phyloP scores from a whole-genome alignment of 2,797 vertebrate species.

The Chaetodon trifasciatus region DNA sequence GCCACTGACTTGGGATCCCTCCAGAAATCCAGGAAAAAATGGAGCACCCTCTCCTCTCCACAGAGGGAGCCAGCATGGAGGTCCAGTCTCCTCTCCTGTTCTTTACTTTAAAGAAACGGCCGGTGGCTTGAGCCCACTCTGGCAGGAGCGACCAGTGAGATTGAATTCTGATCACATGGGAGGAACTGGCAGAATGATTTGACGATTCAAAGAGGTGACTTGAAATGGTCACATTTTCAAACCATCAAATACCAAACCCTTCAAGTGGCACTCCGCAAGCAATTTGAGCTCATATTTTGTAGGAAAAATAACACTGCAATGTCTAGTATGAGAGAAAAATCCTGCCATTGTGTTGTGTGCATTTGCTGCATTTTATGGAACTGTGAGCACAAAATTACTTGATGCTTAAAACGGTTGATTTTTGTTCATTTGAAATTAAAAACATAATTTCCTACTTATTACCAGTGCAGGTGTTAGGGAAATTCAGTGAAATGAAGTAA shows the following conservation, averaged over 20 bases:
- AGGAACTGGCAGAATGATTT: slow-evolving; percentile 28
- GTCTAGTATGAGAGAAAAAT: background rate
- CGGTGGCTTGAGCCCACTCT: slow-evolving; percentile 26
- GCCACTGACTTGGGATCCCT: slow-evolving; percentile 81
- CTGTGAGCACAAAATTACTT: slow-evolving; percentile 11
- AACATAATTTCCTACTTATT: slow-evolving; percentile 43
- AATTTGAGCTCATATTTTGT: slow-evolving; percentile 25
- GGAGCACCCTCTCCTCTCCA: slow-evolving; percentile 55
- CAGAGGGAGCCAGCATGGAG: slow-evolving; percentile 72
- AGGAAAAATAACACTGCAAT: slow-evolving; percentile 13
- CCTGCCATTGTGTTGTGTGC: background rate
- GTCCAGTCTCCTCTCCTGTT: slow-evolving; percentile 61
- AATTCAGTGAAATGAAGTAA: slow-evolving; percentile 40
- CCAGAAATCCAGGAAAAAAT: slow-evolving; percentile 73
- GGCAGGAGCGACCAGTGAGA: slow-evolving; percentile 13
- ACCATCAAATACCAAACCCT: slow-evolving; percentile 22
- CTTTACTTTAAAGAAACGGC: slow-evolving; percentile 66
- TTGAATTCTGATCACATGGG: slow-evolving; percentile 33
- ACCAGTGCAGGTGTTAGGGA: slow-evolving; percentile 32
- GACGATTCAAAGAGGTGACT: slow-evolving; percentile 28
- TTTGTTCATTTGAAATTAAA: slow-evolving; percentile 41
- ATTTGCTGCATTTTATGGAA: slow-evolving; percentile 11
- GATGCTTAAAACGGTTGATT: slow-evolving; percentile 6
- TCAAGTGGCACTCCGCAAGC: slow-evolving; percentile 10
- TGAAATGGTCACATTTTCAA: slow-evolving; percentile 41